Conservation (phyloP, 2,888 invertebrate genomes). For the Cordylochernes scorpioides region DNA sequence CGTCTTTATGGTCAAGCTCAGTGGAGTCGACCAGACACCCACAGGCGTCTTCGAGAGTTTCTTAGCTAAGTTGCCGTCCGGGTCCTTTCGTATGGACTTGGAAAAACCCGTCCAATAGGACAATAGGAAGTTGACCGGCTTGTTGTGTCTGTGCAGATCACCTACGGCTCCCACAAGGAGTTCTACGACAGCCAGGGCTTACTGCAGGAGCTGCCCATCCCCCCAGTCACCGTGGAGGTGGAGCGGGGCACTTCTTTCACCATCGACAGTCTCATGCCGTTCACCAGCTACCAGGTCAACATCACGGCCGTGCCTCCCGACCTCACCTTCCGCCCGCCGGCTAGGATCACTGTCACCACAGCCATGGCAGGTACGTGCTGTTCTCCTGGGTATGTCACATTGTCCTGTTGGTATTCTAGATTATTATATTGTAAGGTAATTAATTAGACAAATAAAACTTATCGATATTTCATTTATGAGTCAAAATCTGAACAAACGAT, state of each 20-base stretch:
- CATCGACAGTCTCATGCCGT: slow-evolving; percentile 65
- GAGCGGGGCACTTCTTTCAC: slow-evolving; percentile 42
- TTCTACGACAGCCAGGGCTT: slow-evolving; percentile 79
- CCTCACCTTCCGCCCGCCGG: slow-evolving; percentile 54
- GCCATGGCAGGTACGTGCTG: slow-evolving; percentile 47
- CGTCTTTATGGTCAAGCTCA: no score
- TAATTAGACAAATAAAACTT: no score
- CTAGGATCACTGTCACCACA: slow-evolving; percentile 73
- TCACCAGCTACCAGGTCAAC: slow-evolving; percentile 78
- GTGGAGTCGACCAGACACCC: no score
- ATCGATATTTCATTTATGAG: no score
- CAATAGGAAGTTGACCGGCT: not conserved
- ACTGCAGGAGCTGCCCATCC: slow-evolving; percentile 50
- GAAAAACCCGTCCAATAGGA: no score
- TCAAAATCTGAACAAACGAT: no score
- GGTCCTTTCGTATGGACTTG: no score
- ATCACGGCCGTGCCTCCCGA: slow-evolving; percentile 61
- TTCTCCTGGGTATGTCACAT: no score
- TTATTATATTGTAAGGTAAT: no score
- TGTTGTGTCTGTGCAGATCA: slow-evolving; percentile 19
- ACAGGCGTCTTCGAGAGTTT: no score
- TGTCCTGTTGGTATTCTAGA: no score
- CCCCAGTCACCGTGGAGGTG: slow-evolving; percentile 33
- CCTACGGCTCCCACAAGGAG: slow-evolving; percentile 71
- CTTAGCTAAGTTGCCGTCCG: no score